Evolutionary conservation across 2,113 vertebrate genomes (phyloP).

Genomic region (Crotalus helleri): DNA sequence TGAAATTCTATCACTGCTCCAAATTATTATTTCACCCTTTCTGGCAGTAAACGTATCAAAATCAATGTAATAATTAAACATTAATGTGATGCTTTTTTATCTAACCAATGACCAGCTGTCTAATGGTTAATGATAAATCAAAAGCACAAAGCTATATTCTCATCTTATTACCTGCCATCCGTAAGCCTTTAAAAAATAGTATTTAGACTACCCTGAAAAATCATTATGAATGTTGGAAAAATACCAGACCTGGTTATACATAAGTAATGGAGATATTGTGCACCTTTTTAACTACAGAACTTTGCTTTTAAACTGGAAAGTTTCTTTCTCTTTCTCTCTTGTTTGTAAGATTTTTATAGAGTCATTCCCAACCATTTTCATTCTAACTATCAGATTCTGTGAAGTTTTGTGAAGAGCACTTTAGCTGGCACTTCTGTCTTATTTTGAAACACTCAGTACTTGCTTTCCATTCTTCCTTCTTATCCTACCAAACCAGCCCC

Average conservation of each 20-base stretch:
- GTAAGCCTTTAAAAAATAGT: neutral
- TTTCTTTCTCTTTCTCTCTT: neutral
- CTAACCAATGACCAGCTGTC: neutral
- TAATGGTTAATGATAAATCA: neutral
- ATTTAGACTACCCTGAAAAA: neutral
- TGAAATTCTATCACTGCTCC: neutral
- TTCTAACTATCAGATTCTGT: neutral
- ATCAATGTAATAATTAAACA: neutral
- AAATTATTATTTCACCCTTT: neutral
- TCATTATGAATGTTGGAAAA: neutral
- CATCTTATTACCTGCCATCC: neutral
- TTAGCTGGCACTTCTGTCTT: neutral
- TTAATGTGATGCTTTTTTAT: neutral
- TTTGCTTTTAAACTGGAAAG: neutral
- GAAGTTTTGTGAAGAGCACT: conserved; percentile 13
- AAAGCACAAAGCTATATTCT: neutral
- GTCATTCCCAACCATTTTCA: neutral
- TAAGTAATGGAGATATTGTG: neutral
- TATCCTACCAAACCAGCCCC: neutral
- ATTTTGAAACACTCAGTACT: conserved; percentile 10
- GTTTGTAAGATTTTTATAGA: neutral
- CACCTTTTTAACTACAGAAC: neutral
- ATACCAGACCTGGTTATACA: neutral
- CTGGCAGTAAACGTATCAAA: neutral
- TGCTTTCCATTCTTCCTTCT: neutral